Conservation (phyloP, 2,797 vertebrate genomes). For the Leptodactylus fallax region DNA sequence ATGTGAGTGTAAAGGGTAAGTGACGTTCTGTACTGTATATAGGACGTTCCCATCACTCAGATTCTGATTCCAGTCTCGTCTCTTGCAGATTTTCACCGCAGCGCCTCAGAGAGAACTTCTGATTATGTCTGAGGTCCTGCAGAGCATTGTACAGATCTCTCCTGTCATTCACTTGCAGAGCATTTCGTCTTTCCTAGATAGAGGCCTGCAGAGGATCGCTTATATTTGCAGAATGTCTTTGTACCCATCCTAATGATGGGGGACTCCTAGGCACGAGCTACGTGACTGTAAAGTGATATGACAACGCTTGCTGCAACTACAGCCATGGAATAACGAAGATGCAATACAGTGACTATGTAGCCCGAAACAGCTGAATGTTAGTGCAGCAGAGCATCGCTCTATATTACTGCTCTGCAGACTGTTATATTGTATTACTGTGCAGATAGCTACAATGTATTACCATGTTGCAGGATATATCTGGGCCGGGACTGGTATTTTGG, state of each 20-base stretch:
- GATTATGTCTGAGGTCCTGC: neutral
- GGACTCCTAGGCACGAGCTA: neutral
- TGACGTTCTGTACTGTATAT: neutral
- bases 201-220: conserved; percentile 8
- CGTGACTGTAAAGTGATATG: neutral
- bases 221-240: neutral
- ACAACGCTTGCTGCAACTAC: neutral
- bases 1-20: conserved; percentile 47
- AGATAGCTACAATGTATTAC: neutral
- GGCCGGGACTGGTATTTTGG: too few species aligned
- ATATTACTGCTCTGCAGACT: neutral
- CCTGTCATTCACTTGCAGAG: neutral
- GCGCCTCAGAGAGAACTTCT: conserved; percentile 12
- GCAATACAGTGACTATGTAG: too few species aligned
- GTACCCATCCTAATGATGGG: neutral
- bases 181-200: neutral
- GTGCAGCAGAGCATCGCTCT: neutral
- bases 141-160: neutral
- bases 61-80: neutral
- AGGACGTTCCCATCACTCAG: neutral
- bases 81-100: conserved; percentile 21
- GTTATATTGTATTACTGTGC: neutral
- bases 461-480: too few species aligned
- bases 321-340: too few species aligned
- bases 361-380: neutral